Conservation (phyloP, 2,797 vertebrate species). For the Sylvilagus floridanus region DNA sequence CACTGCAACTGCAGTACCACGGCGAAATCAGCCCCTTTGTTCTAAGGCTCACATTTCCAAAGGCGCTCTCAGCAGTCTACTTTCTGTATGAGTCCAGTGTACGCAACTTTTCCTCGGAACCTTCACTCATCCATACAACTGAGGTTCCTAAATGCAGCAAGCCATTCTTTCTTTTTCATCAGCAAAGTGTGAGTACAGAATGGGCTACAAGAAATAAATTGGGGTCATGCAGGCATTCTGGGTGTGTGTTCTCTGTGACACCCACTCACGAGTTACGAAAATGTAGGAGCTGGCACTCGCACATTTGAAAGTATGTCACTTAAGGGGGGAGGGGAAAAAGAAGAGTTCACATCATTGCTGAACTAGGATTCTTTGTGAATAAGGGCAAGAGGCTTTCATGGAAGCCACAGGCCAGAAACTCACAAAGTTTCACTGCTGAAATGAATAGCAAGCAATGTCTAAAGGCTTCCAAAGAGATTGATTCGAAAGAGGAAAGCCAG, state of each 20-base stretch:
- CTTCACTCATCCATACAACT: conserved; percentile 53
- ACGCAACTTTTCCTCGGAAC: conserved; percentile 71
- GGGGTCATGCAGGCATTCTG: conserved; percentile 36
- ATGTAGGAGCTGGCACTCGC: neutral
- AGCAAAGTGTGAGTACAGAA: conserved; percentile 52
- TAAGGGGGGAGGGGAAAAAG: neutral
- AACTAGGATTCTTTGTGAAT: conserved; percentile 3
- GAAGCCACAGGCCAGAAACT: neutral
- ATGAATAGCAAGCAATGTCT: conserved; percentile 33
- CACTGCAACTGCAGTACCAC: conserved; percentile 76
- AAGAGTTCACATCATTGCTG: neutral
- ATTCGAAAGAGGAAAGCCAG: conserved; percentile 13
- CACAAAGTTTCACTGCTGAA: neutral
- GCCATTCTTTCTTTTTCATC: conserved; percentile 65
- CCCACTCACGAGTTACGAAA: conserved; percentile 56
- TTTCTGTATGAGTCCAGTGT: conserved; percentile 77
- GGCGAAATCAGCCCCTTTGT: conserved; percentile 78
- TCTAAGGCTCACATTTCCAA: conserved; percentile 75
- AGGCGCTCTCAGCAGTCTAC: conserved; percentile 63
- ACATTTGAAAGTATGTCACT: conserved; percentile 21
- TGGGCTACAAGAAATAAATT: conserved; percentile 52
- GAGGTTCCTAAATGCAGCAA: conserved; percentile 53
- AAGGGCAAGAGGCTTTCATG: neutral
- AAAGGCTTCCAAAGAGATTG: neutral
- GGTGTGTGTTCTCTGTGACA: conserved; percentile 15